phyloP scores from a whole-genome alignment of 2,797 vertebrate genomes.

The Lacerta viridis region DNA sequence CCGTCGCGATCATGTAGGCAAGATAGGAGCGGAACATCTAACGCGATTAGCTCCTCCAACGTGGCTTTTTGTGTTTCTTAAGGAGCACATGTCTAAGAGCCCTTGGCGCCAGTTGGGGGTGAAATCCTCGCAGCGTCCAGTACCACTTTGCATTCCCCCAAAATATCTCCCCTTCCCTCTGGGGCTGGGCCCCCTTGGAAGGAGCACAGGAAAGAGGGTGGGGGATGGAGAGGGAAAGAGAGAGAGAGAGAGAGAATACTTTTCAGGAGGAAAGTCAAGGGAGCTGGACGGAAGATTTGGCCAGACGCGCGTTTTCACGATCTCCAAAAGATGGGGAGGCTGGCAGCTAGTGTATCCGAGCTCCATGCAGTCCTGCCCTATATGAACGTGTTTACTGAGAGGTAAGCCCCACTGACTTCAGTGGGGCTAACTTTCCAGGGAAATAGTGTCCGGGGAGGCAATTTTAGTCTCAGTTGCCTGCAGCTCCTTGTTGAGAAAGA shows the following conservation, averaged over 20 bases:
- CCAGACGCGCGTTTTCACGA: neutral
- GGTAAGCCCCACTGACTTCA: neutral
- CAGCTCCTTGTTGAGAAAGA: accelerated
- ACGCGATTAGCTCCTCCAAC: slow-evolving; percentile 80
- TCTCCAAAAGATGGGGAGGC: neutral
- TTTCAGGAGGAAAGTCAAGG: slow-evolving; percentile 47
- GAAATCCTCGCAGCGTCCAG: slow-evolving; percentile 76
- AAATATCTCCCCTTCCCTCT: slow-evolving; percentile 67
- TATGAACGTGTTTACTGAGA: no score
- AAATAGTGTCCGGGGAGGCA: neutral
- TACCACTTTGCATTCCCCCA: slow-evolving; percentile 72
- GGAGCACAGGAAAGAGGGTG: slow-evolving; percentile 33
- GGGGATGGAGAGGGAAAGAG: no score
- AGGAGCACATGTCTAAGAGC: slow-evolving; percentile 82
- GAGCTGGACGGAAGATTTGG: neutral
- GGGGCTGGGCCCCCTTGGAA: slow-evolving; percentile 37
- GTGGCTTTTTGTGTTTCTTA: slow-evolving; percentile 71
- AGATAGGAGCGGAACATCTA: slow-evolving; percentile 81
- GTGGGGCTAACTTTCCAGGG: neutral
- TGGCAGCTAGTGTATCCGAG: neutral
- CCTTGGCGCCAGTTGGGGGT: slow-evolving; percentile 80
- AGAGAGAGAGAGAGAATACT: no score
- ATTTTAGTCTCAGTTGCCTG: neutral
- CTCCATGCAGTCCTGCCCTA: neutral
- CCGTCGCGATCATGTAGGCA: slow-evolving; percentile 60